phyloP scores from a whole-genome alignment of 1,140 invertebrate genomes.

The Tribolium castaneum region DNA sequence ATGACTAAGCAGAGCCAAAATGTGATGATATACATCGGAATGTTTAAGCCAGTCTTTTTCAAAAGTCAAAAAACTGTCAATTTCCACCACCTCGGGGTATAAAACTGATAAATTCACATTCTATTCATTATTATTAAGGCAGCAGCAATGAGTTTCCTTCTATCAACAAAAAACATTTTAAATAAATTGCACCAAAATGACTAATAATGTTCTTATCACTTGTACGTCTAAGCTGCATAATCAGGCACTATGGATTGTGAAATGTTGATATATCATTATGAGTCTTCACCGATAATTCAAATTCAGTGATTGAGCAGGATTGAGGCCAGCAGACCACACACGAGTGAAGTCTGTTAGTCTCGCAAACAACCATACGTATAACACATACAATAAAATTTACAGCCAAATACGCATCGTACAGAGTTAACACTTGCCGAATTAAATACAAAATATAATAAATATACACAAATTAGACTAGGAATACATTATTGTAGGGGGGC shows the following conservation, averaged over 20 bases:
- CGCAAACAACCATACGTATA: constrained; percentile 26
- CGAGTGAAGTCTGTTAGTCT: neutral
- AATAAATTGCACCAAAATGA: constrained; percentile 51
- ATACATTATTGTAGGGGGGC: constrained; percentile 1
- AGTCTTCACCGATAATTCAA: constrained; percentile 22
- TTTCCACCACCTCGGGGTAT: neutral
- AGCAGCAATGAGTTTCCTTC: constrained; percentile 19
- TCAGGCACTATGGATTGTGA: constrained; percentile 53
- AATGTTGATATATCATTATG: constrained; percentile 34
- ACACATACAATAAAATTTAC: constrained; percentile 30
- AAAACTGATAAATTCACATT: constrained; percentile 24
- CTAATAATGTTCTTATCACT: constrained; percentile 49
- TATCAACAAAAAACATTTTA: constrained; percentile 7
- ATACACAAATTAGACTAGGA: constrained; percentile 42
- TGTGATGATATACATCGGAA: constrained; percentile 40
- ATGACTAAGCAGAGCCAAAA: constrained; percentile 35
- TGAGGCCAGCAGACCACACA: neutral
- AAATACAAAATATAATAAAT: constrained; percentile 38
- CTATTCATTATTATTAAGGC: constrained; percentile 32
- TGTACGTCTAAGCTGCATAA: constrained; percentile 49
- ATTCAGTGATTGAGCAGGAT: constrained; percentile 29
- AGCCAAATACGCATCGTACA: constrained; percentile 36
- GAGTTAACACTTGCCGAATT: constrained; percentile 29
- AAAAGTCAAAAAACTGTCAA: constrained; percentile 12
- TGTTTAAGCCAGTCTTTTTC: constrained; percentile 33